Evolutionary conservation across 2,797 vertebrate genomes (phyloP).

Genomic region (Saxicola maurus): DNA sequence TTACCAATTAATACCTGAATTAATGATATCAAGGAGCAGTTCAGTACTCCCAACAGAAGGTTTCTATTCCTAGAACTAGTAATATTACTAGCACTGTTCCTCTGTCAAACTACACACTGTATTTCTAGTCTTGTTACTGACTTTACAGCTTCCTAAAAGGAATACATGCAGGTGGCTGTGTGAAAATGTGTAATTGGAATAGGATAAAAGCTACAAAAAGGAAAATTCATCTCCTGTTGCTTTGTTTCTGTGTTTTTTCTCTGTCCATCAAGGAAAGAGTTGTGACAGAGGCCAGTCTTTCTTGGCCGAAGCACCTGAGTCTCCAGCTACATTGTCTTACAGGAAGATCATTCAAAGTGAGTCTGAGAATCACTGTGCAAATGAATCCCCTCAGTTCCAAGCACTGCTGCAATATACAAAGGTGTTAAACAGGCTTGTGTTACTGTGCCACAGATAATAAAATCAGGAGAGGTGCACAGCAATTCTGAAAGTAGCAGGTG

Average conservation of each 20-base stretch:
- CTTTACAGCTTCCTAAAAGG: not conserved
- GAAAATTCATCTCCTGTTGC: not conserved
- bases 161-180: not conserved
- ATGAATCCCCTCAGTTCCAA: not conserved
- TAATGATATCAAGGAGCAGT: not conserved
- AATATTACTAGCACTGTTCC: not conserved
- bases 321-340: conserved; percentile 82
- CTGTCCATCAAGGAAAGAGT: conserved; percentile 74
- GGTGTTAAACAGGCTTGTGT: not conserved
- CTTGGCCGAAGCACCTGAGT: conserved; percentile 80
- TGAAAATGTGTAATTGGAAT: not conserved
- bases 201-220: not conserved
- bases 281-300: conserved; percentile 91
- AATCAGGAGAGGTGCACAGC: not conserved
- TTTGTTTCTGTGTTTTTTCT: not conserved
- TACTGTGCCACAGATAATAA: not conserved
- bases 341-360: conserved; percentile 85
- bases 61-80: not conserved
- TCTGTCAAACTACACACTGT: not conserved
- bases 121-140: not conserved
- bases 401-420: not conserved
- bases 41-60: not conserved
- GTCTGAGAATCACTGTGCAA: conserved; percentile 37
- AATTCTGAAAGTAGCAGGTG: not conserved
- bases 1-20: not conserved